Conservation (phyloP, 2,888 invertebrate genomes). For the Dioctria rufipes region DNA sequence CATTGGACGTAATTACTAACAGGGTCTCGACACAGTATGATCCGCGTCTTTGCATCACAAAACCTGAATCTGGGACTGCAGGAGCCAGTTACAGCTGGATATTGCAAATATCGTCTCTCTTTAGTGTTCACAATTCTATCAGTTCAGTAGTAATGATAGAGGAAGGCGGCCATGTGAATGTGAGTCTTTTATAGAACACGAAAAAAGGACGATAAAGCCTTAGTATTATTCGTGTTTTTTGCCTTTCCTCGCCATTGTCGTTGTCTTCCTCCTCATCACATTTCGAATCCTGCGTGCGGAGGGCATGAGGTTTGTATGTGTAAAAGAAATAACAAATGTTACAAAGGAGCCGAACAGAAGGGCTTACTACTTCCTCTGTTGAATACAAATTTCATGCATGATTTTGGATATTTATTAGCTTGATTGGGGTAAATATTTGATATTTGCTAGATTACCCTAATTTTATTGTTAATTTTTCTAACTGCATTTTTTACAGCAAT, state of each 20-base stretch:
- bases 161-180: neutral
- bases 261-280: neutral
- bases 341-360: neutral
- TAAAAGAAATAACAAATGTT: constrained; percentile 13
- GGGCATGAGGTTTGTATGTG: neutral
- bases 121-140: neutral
- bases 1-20: constrained; percentile 36
- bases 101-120: neutral
- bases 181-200: neutral
- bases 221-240: constrained; percentile 18
- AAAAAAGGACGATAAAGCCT: neutral
- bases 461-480: neutral
- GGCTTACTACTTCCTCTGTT: constrained; percentile 26
- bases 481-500: no score
- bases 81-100: neutral
- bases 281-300: neutral
- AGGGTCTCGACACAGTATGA: neutral
- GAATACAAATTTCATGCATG: constrained; percentile 56
- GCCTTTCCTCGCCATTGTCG: constrained; percentile 1
- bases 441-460: neutral
- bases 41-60: constrained; percentile 9
- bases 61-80: constrained; percentile 1
- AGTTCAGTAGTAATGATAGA: constrained; percentile 15
- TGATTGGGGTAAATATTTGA: constrained; percentile 53
- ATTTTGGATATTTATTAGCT: constrained; percentile 51